phyloP scores from a whole-genome alignment of 2,797 vertebrate species.

The Lithobates sylvaticus region DNA sequence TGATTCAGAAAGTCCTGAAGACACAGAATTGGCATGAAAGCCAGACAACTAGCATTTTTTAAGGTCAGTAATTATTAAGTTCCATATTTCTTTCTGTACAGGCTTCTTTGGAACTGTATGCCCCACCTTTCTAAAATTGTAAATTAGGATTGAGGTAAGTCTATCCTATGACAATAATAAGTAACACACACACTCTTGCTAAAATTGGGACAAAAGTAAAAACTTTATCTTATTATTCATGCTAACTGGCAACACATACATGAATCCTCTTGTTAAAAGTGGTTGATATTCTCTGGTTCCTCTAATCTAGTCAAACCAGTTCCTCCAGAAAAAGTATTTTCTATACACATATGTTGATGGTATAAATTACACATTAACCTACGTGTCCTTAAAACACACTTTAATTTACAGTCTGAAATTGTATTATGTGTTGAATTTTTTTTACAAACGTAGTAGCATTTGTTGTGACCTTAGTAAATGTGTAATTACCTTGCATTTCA shows the following conservation, averaged over 20 bases:
- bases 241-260: neutral
- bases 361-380: neutral
- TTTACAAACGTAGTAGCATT: neutral
- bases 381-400: neutral
- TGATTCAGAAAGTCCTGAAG: too few relatives aligned
- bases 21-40: too few relatives aligned
- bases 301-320: neutral
- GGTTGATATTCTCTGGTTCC: neutral
- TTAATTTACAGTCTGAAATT: neutral
- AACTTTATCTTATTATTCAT: neutral
- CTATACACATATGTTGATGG: neutral
- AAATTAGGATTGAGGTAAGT: too few relatives aligned
- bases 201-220: neutral
- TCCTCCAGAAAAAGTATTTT: neutral
- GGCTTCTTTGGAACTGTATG: too few relatives aligned
- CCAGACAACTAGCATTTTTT: too few relatives aligned
- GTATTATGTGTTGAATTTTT: neutral
- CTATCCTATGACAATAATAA: too few relatives aligned
- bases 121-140: too few relatives aligned
- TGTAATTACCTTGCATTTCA: neutral
- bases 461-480: too few relatives aligned
- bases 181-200: neutral
- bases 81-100: too few relatives aligned
- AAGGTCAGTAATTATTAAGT: too few relatives aligned
- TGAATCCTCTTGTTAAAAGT: neutral